A percentile compares a stretch with the other conserved stretches of the same genome.
Conservation (phyloP, 2,113 vertebrate species). For the Tylochromis polylepis region DNA sequence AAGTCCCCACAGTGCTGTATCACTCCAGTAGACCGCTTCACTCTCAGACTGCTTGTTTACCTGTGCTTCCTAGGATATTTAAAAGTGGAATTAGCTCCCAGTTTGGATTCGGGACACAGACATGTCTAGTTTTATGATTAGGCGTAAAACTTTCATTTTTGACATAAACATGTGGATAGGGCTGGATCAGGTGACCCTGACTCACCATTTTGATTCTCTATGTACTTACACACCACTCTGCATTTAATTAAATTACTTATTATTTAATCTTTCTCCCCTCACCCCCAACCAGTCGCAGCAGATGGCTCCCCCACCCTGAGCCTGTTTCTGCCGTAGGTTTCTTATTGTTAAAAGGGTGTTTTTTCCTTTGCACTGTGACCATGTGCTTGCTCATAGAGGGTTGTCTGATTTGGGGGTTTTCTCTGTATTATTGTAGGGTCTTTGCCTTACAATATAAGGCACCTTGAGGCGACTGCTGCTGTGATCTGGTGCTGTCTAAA, state of each 20-base stretch:
- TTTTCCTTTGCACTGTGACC: not conserved
- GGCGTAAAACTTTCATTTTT: not conserved
- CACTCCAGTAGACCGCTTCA: accelerated
- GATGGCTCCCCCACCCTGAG: not conserved
- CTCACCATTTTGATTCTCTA: not conserved
- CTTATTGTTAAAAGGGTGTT: not conserved
- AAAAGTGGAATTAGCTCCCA: not conserved
- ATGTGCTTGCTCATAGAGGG: not conserved
- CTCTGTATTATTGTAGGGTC: not conserved
- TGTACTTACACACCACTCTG: not conserved
- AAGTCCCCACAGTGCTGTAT: not conserved
- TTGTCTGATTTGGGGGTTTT: not conserved
- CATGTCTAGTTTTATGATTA: not conserved
- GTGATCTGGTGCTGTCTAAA: not conserved
- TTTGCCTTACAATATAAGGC: not conserved
- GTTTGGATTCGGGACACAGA: not conserved
- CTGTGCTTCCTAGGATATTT: not conserved
- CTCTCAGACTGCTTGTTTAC: not conserved
- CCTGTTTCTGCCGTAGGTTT: not conserved
- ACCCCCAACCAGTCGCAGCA: not conserved
- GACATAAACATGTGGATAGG: not conserved
- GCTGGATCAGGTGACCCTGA: not conserved
- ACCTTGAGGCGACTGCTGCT: not conserved
- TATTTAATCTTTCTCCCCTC: not conserved
- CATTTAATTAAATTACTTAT: not conserved